phyloP scores from a whole-genome alignment of 2,888 invertebrate genomes.

The Acanthosepion esculentum region DNA sequence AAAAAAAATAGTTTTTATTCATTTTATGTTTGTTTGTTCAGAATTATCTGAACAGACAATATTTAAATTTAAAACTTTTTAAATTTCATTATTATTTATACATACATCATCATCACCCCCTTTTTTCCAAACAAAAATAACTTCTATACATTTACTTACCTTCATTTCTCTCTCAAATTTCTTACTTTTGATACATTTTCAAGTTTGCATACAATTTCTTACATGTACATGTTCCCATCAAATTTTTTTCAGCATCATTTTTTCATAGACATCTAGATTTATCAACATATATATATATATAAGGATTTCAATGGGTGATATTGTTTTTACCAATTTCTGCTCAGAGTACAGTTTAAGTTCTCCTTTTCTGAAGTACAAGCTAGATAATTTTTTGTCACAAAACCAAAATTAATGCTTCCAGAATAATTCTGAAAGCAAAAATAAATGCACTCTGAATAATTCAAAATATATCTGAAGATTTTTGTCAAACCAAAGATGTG shows the following conservation, averaged over 20 bases:
- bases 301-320: too few species aligned
- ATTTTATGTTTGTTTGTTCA: background rate
- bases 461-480: background rate
- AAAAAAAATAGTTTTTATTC: background rate
- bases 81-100: background rate
- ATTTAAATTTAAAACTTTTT: background rate
- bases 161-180: background rate
- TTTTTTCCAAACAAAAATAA: background rate
- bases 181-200: background rate
- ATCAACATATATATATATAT: slow-evolving; percentile 25
- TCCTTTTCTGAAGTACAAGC: too few species aligned
- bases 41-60: background rate
- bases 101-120: background rate
- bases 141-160: background rate
- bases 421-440: background rate
- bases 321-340: too few species aligned
- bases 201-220: background rate
- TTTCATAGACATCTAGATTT: background rate
- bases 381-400: too few species aligned
- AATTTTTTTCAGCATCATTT: too few species aligned
- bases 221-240: background rate
- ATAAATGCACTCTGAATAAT: background rate
- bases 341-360: too few species aligned
- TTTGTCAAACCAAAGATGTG: background rate
- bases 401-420: background rate